Percentiles rank a stretch among this genome's conserved stretches.
phyloP scores from a whole-genome alignment of 37 sponge, comb jelly and placozoan genomes.

The Agelas oroides region DNA sequence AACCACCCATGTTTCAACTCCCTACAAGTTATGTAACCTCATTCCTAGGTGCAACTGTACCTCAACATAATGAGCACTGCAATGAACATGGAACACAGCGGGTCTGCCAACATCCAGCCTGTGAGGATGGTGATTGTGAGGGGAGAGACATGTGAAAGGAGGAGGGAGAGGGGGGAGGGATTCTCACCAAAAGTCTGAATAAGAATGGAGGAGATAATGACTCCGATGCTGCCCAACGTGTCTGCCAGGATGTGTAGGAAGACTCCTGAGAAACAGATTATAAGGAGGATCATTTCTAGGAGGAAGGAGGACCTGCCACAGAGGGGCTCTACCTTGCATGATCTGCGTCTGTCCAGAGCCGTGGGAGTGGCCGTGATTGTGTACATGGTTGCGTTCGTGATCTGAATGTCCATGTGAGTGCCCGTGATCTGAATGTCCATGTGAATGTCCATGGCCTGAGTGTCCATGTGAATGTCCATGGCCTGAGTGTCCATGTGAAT shows the following conservation, averaged over 20 bases:
- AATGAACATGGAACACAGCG: conserved; percentile 91
- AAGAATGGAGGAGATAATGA: conserved; percentile 85
- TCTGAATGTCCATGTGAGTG: not conserved
- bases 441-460: conserved; percentile 5
- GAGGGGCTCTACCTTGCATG: conserved; percentile 80
- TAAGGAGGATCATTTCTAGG: not conserved
- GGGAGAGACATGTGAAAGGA: not conserved
- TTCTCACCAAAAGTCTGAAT: conserved; percentile 79
- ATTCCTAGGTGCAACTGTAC: conserved; percentile 1
- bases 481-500: conserved; percentile 80
- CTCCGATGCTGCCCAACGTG: conserved; percentile 93
- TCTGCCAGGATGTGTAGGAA: conserved; percentile 92
- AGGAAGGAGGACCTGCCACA: not conserved
- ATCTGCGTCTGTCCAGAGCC: conserved; percentile 57
- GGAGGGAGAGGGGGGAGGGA: too few relatives aligned
- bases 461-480: conserved; percentile 59
- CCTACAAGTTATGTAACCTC: too few relatives aligned
- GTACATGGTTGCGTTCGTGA: conserved; percentile 30
- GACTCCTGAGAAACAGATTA: conserved; percentile 55
- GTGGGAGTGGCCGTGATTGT: conserved; percentile 35
- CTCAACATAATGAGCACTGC: conserved; percentile 82
- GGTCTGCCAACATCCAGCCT: conserved; percentile 95
- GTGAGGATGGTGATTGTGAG: not conserved
- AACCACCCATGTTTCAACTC: too few relatives aligned
- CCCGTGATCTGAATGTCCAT: too few relatives aligned